These are phyloP conservation scores for Monopis laevigella DNA, from an alignment of 2,888 invertebrate species.

Conservation along the genomic window DNA sequence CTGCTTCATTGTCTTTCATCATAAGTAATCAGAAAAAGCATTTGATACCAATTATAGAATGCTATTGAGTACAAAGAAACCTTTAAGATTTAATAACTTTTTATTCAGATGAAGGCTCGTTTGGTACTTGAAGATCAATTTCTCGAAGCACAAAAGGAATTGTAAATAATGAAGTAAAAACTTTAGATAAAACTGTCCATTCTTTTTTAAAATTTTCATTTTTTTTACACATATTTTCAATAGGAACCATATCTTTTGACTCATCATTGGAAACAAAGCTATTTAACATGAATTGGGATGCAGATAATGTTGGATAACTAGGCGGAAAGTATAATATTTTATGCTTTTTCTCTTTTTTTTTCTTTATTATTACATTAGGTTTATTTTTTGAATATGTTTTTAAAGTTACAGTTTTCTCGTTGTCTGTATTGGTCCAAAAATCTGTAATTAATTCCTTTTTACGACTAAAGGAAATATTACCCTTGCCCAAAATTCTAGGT, in stretches of 20 bases:
- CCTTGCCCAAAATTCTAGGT: neutral
- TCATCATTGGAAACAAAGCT: no score
- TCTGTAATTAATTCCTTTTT: no score
- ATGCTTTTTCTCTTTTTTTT: conserved; percentile 20
- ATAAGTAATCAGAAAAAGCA: no score
- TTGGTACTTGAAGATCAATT: no score
- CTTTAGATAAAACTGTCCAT: conserved; percentile 29
- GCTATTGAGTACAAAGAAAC: no score
- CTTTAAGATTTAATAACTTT: no score
- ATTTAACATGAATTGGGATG: no score
- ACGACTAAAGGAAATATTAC: no score
- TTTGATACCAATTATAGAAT: no score
- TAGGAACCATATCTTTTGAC: no score
- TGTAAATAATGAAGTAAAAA: conserved; percentile 37
- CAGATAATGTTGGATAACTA: conserved; percentile 42
- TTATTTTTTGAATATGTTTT: conserved; percentile 16
- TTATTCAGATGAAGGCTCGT: no score
- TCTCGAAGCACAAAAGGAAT: conserved; percentile 38
- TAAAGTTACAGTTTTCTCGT: conserved; percentile 31
- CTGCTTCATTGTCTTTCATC: no score
- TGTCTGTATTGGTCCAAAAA: neutral
- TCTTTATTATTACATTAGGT: conserved; percentile 29
- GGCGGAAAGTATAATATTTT: conserved; percentile 42
- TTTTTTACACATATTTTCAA: conserved; percentile 19
- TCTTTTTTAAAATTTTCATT: conserved; percentile 30